Conservation (phyloP, 2,797 vertebrate species). For the Xyrichtys novacula region DNA sequence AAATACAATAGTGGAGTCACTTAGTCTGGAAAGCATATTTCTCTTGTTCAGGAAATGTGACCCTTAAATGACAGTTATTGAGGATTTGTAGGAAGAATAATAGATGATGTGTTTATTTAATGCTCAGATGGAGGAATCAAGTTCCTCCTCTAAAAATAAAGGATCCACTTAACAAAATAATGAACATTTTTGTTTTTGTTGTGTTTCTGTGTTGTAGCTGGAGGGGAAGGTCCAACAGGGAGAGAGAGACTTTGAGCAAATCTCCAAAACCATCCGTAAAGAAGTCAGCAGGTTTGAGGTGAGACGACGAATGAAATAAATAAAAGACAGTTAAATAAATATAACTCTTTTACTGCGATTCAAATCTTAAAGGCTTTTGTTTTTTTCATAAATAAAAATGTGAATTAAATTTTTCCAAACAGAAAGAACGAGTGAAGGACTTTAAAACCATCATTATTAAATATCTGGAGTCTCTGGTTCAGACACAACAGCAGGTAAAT, state of each 20-base stretch:
- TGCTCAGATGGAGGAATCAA: too few species aligned
- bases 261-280: conserved; percentile 97
- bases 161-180: background rate
- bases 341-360: too few species aligned
- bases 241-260: conserved; percentile 97
- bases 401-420: conserved; percentile 46
- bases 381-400: too few species aligned
- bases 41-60: too few species aligned
- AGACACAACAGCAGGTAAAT: conserved; percentile 96
- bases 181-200: background rate
- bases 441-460: conserved; percentile 96
- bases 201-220: conserved; percentile 81
- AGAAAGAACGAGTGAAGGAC: conserved; percentile 97
- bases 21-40: too few species aligned
- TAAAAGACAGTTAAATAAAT: too few species aligned
- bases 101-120: too few species aligned
- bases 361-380: too few species aligned
- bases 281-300: conserved; percentile 98
- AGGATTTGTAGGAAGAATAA: too few species aligned
- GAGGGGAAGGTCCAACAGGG: conserved; percentile 97
- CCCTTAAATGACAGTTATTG: too few species aligned
- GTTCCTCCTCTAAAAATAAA: background rate
- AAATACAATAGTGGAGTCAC: too few species aligned
- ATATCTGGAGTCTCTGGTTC: conserved; percentile 97
- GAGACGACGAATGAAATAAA: conserved; percentile 38